These are phyloP conservation scores for Xenopus laevis DNA, from an alignment of 2,113 vertebrate species.

Conservation along the genomic window DNA sequence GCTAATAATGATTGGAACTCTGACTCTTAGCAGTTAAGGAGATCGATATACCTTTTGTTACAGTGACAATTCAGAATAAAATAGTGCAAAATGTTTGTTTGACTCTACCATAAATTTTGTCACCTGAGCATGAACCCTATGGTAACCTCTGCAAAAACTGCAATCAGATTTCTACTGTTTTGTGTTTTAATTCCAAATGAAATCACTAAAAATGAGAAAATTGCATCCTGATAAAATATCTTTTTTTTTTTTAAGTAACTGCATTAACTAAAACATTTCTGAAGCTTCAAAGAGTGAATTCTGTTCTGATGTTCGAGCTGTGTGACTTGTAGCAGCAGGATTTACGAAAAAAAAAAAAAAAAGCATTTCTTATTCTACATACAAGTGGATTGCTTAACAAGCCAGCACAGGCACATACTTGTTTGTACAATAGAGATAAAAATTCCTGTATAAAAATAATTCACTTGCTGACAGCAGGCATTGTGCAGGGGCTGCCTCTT, in stretches of 20 bases:
- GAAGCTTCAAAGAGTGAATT: conserved; percentile 76
- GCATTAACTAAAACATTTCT: conserved; percentile 80
- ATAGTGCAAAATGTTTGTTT: no score
- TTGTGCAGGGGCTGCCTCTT: conserved; percentile 68
- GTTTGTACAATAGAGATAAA: conserved; percentile 82
- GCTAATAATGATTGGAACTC: no score
- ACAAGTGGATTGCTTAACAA: conserved; percentile 80
- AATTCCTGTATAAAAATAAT: conserved; percentile 84
- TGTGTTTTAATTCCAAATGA: no score
- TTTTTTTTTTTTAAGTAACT: conserved; percentile 77
- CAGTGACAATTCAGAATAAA: no score
- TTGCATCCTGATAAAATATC: no score
- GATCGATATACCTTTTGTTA: no score
- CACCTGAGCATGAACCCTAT: no score
- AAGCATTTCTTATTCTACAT: conserved; percentile 69
- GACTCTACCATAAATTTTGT: no score
- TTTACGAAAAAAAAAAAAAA: conserved; percentile 52
- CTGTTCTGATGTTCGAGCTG: conserved; percentile 77
- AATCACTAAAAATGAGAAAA: no score
- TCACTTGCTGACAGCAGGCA: conserved; percentile 76
- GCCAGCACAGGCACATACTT: conserved; percentile 81
- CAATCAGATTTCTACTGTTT: no score
- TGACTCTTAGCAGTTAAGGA: no score
- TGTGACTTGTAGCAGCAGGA: conserved; percentile 73
- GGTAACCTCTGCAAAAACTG: no score